Base-by-base conservation (phyloP, 2,113 vertebrate genomes). In the Ramphastos sulfuratus region DNA sequence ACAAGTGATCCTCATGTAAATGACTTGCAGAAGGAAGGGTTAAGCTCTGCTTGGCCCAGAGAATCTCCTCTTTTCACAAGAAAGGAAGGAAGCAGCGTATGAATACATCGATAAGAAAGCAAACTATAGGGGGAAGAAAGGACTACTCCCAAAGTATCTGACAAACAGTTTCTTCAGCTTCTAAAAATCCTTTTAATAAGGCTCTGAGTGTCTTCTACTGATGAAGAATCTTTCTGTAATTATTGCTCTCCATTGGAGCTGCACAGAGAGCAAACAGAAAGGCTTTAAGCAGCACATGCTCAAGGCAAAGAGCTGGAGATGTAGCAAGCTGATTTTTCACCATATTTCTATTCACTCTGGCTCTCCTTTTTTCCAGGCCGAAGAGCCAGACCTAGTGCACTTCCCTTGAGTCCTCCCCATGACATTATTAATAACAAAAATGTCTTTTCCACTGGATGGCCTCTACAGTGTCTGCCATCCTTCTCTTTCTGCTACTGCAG, bases 401-500 rank as follows among this genome's bases (percentile, higher is more conserved):
- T 90, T 77, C 80, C 83, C 82, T 18, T 6, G 69, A 92, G 72
- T 31, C 67, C 65, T 92, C 52, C 28, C 24, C 33, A 31, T 44
- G 65, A 93, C 75, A 83, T 89, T 63, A 85, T 55, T 90, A 94
- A 75, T 61, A 92, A 95, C 76, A 94, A 94, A 95, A 86, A 93
- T 25, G 37, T 75, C 42, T 79, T 91, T 94, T 89, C 69, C 54
- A 91, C 76, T 93, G 64, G 66, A 65, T 86, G 69, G 70, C 35
- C 92, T 70, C 39, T 71, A 42, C 18, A 20, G 48, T 86, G 60
- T 88, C 58, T 85, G 35, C 89, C 65, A 91, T 85, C 92, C 69
- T 79, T 78, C 72, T 83, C 42, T 92, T 74, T 54, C 63, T 24
- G 52, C 63, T 61, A 25, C 24, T 66, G 55, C 44, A 59, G 59